phyloP scores from a whole-genome alignment of 2,113 vertebrate species.

The Andinoacara biseriatus region DNA sequence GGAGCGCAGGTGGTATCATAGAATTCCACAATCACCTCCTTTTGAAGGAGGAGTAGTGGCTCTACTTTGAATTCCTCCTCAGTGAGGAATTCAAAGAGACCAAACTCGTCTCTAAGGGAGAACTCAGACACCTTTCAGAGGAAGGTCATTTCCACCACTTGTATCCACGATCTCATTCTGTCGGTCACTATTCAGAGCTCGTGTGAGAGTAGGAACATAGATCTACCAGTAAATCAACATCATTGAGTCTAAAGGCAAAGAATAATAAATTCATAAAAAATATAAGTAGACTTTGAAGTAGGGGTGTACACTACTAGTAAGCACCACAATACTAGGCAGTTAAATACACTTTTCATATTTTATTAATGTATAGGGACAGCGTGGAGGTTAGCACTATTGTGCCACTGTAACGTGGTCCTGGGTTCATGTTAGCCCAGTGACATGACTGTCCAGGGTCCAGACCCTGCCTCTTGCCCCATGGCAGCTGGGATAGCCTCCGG shows the following conservation, averaged over 20 bases:
- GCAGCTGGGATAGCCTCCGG: background rate
- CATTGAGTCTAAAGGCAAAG: background rate
- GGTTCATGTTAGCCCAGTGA: no score
- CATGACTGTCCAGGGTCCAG: no score
- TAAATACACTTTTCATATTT: background rate
- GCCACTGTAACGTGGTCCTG: no score
- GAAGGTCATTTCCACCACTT: background rate
- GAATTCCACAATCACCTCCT: fast-evolving
- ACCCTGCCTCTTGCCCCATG: no score
- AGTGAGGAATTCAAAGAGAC: background rate
- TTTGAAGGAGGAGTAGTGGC: background rate
- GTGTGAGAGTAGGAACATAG: background rate
- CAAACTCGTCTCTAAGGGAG: background rate
- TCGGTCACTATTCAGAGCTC: background rate
- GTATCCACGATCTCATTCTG: fast-evolving
- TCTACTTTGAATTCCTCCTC: background rate
- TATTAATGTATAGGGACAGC: background rate
- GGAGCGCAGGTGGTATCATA: background rate
- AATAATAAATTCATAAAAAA: background rate
- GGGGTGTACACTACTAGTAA: background rate
- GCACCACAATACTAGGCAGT: background rate
- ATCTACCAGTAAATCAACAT: background rate
- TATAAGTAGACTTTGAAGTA: background rate
- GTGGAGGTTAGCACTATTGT: no score
- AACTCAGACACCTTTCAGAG: background rate